These are phyloP conservation scores for Drosophila helvetica DNA, from an alignment of 2,888 invertebrate genomes.

Conservation along the genomic window DNA sequence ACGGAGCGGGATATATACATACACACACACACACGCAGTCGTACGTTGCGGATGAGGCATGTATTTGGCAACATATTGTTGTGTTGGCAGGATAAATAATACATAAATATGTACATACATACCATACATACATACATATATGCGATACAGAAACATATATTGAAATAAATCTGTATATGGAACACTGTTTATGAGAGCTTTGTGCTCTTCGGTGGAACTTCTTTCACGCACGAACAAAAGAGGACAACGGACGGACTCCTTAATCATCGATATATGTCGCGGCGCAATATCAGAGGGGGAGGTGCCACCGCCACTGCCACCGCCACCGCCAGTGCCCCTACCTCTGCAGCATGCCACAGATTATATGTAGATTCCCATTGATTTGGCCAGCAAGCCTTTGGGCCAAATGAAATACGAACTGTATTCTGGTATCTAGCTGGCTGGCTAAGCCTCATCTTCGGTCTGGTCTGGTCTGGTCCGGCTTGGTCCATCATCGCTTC, in stretches of 20 bases:
- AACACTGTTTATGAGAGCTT: conserved; percentile 46
- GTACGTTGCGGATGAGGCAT: conserved; percentile 3
- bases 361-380: not conserved
- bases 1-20: conserved; percentile 13
- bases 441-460: conserved; percentile 2
- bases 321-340: not conserved
- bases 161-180: conserved; percentile 58
- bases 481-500: too few relatives aligned
- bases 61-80: conserved; percentile 33
- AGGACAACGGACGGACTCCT: conserved; percentile 43
- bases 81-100: conserved; percentile 36
- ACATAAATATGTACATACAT: conserved; percentile 20
- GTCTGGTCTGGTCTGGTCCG: not conserved
- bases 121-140: conserved; percentile 17
- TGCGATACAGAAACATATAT: conserved; percentile 11
- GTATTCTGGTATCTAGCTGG: not conserved
- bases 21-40: conserved; percentile 22
- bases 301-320: not conserved
- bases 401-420: conserved; percentile 18
- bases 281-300: conserved; percentile 39
- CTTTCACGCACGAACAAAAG: conserved; percentile 23
- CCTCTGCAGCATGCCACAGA: not conserved
- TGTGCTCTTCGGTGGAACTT: conserved; percentile 11
- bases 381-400: conserved; percentile 13
- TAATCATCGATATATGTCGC: conserved; percentile 68